Base-by-base conservation (phyloP, 2,888 invertebrate genomes). In the Nephrotoma flavescens region DNA sequence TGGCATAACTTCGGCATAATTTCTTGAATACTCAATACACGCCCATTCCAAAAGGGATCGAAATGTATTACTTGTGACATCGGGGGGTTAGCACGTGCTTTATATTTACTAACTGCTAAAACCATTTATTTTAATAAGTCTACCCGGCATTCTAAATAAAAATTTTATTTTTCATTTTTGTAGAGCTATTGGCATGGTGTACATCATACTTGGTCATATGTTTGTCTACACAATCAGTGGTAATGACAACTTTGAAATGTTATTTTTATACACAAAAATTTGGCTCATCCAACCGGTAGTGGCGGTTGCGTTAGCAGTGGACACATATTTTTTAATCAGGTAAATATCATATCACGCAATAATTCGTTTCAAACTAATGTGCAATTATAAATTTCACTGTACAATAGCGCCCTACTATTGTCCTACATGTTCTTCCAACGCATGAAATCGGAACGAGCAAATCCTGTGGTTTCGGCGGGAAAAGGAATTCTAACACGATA, bases 191-290 rank as follows among this genome's bases (percentile, higher is more conserved):
- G 92, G 93, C 19, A 93, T 94, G 92, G 88, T 92, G 42, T 94
- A 94, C 93, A 93, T 94, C 31, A 92, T 94, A 84, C 89, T 92
- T 87, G 92, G 92, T 0, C 94, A 94, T 88, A 91, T 92, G 6
- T 87, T 92, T 11, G 92, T 90, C 88, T 93, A 91, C 88, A 90
- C 90, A 88, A 89, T 89, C 2, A 91, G 92, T 87, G 91, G 89
- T 86, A 88, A 90, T 1, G 91, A 91, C 83, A 92, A 93, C 88
- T 90, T 90, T 86, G 88, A 90, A 3, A 89, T 89, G 88, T 89
- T 90, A 0, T 91, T 89, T 88, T 88, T 91, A 87, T 87, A 91
- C 88, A 89, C 91, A 0, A 91, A 91, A 87, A 89, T 89, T 47
- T 89, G 92, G 71, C 88, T 89, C 1, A 88, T 90, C 0, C 92